Percentiles rank a stretch among this genome's conserved stretches.
Evolutionary conservation across 2,113 vertebrate genomes (phyloP).

Genomic region (Anoura caudifer): DNA sequence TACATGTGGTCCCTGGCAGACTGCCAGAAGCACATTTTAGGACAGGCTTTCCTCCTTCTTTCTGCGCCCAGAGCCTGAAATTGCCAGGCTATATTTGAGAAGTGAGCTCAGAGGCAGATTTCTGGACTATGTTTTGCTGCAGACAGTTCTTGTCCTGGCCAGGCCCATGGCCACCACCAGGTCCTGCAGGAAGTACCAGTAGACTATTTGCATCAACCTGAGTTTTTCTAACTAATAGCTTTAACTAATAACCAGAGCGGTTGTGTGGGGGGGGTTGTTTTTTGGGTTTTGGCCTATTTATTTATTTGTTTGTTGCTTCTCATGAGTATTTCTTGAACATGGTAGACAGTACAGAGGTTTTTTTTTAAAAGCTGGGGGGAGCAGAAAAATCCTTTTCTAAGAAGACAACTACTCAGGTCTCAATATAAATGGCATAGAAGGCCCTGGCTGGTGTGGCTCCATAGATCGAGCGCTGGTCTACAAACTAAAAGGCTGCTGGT

Average conservation of each 20-base stretch:
- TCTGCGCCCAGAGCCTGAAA: slow-evolving; percentile 73
- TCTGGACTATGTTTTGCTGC: slow-evolving; percentile 61
- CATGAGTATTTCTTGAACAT: background rate
- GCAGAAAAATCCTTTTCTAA: background rate
- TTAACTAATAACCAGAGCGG: slow-evolving; percentile 82
- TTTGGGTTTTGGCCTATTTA: background rate
- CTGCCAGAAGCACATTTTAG: slow-evolving; percentile 68
- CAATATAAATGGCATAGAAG: background rate
- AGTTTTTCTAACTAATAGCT: slow-evolving; percentile 80
- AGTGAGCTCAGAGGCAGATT: slow-evolving; percentile 67
- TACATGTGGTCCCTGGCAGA: slow-evolving; percentile 67
- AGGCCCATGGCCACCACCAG: background rate
- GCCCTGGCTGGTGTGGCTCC: too few species aligned
- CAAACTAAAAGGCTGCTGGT: too few species aligned
- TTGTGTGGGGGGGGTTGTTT: slow-evolving; percentile 80
- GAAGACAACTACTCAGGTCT: background rate
- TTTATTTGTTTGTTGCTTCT: background rate
- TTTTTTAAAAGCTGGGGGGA: background rate
- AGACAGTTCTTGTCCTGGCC: slow-evolving; percentile 63
- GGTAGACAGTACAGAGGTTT: background rate
- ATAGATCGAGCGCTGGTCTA: too few species aligned
- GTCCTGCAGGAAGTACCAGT: slow-evolving; percentile 60
- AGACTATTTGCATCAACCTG: slow-evolving; percentile 71
- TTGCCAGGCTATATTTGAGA: slow-evolving; percentile 71
- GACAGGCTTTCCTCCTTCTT: slow-evolving; percentile 68